Evolutionary conservation across 2,113 vertebrate genomes (phyloP).

Genomic region (Cynopterus brachyotis): DNA sequence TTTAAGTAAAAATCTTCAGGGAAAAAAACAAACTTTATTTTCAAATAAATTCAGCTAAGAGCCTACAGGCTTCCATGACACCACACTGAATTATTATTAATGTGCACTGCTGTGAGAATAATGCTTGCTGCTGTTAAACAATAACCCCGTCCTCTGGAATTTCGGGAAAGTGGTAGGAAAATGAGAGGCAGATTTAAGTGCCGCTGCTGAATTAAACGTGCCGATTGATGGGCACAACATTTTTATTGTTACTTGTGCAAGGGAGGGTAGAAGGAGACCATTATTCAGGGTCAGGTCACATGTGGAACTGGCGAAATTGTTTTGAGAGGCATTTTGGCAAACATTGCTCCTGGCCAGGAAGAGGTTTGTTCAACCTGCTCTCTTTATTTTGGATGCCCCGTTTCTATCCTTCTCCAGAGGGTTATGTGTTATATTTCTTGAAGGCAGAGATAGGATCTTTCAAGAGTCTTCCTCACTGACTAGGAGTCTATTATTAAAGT

Average conservation of each 20-base stretch:
- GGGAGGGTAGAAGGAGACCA: neutral
- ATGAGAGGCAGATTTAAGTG: conserved; percentile 74
- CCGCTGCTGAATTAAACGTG: conserved; percentile 59
- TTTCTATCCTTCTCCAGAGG: neutral
- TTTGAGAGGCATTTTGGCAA: conserved; percentile 43
- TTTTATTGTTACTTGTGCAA: conserved; percentile 45
- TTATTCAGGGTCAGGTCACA: conserved; percentile 49
- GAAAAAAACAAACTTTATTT: conserved; percentile 80
- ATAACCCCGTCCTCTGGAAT: conserved; percentile 67
- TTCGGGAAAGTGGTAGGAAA: conserved; percentile 69
- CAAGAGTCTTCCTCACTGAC: neutral
- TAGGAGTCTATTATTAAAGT: neutral
- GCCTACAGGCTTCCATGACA: conserved; percentile 77
- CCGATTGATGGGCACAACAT: conserved; percentile 32
- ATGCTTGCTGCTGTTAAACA: conserved; percentile 75
- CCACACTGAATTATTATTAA: conserved; percentile 77
- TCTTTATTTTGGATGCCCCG: neutral
- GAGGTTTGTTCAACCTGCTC: conserved; percentile 36
- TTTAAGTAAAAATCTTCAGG: conserved; percentile 82
- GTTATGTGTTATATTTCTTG: neutral
- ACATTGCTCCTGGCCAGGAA: neutral
- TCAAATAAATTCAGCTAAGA: conserved; percentile 82
- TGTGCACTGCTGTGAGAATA: conserved; percentile 77
- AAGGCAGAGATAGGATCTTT: neutral
- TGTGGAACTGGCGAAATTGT: conserved; percentile 31